phyloP scores from a whole-genome alignment of 2,888 invertebrate genomes.

The Rhagonycha fulva region DNA sequence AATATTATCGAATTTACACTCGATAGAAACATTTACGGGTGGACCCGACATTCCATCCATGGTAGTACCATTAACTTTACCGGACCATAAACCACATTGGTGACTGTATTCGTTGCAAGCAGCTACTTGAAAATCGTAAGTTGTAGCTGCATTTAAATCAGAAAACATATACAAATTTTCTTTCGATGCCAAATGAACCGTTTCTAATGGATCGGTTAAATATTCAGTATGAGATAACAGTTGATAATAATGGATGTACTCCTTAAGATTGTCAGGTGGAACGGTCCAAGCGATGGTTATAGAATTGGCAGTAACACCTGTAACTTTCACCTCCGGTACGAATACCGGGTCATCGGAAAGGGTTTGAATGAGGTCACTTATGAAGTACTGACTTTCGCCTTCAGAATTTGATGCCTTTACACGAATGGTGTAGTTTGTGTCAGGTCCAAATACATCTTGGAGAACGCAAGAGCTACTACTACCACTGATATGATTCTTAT shows the following conservation, averaged over 20 bases:
- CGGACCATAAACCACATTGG: conserved; percentile 79
- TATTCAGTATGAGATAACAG: conserved; percentile 66
- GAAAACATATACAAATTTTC: conserved; percentile 79
- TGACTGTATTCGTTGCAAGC: conserved; percentile 81
- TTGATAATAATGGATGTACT: conserved; percentile 77
- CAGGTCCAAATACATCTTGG: conserved; percentile 63
- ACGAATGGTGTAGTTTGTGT: conserved; percentile 69
- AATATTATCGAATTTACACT: conserved; percentile 68
- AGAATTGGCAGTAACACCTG: conserved; percentile 70
- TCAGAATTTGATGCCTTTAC: conserved; percentile 70
- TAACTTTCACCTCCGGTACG: conserved; percentile 77
- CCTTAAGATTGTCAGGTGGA: conserved; percentile 66
- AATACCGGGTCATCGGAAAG: conserved; percentile 76
- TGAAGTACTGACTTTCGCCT: conserved; percentile 63
- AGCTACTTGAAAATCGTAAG: conserved; percentile 78
- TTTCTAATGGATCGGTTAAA: conserved; percentile 58
- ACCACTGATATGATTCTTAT: conserved; percentile 63
- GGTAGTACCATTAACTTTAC: conserved; percentile 77
- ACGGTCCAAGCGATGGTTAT: conserved; percentile 82
- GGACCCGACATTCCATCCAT: conserved; percentile 80
- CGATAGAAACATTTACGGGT: conserved; percentile 69
- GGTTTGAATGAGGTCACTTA: conserved; percentile 63
- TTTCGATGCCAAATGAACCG: conserved; percentile 67
- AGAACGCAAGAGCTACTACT: conserved; percentile 72
- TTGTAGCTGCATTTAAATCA: conserved; percentile 76